Percentiles rank a stretch among this genome's conserved stretches.
Evolutionary conservation across 2,113 vertebrate genomes (phyloP).

Genomic region (Eublepharis macularius): DNA sequence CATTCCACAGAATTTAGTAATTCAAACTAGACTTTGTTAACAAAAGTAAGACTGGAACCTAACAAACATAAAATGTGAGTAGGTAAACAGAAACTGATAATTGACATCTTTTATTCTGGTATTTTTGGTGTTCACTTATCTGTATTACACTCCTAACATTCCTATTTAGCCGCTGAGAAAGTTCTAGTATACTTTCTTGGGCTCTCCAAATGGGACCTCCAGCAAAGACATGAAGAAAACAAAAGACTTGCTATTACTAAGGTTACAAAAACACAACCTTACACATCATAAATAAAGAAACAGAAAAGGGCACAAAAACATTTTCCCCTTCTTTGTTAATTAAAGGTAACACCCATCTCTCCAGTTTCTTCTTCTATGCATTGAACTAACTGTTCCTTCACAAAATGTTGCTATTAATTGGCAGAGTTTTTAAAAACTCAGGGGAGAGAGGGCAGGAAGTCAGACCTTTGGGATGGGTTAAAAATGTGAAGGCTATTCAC

Average conservation of each 20-base stretch:
- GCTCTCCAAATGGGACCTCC: neutral
- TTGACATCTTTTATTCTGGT: neutral
- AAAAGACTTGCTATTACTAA: neutral
- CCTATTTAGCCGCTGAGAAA: conserved; percentile 15
- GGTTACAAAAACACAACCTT: neutral
- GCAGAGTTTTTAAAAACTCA: conserved; percentile 53
- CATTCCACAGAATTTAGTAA: neutral
- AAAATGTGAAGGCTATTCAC: conserved; percentile 75
- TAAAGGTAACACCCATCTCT: conserved; percentile 16
- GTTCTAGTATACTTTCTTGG: neutral
- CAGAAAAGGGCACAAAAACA: conserved; percentile 15
- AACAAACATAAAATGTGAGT: neutral
- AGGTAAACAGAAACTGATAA: neutral
- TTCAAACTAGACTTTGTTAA: neutral
- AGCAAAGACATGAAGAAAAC: neutral
- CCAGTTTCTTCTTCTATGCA: conserved; percentile 32
- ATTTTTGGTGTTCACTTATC: neutral
- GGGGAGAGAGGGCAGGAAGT: conserved; percentile 72
- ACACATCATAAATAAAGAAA: neutral
- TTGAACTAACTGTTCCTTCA: conserved; percentile 53
- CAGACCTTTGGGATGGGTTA: conserved; percentile 66
- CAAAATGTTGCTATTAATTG: conserved; percentile 59
- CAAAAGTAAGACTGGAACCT: neutral
- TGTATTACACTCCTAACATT: neutral
- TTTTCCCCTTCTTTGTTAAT: conserved; percentile 26